Conservation (phyloP, 2,888 invertebrate genomes). For the Eueremaeus valkanovi region DNA sequence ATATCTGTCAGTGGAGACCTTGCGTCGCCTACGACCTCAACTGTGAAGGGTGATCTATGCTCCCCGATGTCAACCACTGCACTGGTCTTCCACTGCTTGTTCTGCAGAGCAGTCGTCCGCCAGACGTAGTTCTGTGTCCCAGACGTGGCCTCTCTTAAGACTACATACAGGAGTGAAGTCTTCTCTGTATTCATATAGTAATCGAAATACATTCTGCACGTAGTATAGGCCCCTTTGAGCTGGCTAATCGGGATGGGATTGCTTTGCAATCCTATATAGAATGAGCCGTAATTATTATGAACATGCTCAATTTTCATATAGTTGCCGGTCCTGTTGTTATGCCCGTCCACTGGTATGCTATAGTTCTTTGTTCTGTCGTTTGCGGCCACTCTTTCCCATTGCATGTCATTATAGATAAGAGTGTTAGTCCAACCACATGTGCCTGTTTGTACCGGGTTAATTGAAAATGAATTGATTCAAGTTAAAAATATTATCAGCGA, state of each 20-base stretch:
- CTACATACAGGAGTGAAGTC: neutral
- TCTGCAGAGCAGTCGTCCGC: neutral
- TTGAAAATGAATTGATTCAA: too few relatives aligned
- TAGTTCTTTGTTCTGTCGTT: too few relatives aligned
- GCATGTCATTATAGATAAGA: too few relatives aligned
- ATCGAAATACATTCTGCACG: slow-evolving; percentile 16
- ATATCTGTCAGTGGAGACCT: too few relatives aligned
- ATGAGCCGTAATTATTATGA: neutral
- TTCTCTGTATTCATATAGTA: neutral
- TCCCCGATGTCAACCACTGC: neutral
- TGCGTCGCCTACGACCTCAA: neutral
- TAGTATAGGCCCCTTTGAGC: slow-evolving; percentile 4
- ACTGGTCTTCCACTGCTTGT: neutral
- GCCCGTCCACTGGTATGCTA: neutral
- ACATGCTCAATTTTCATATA: neutral
- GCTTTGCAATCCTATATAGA: neutral
- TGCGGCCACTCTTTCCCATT: too few relatives aligned
- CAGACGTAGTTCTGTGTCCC: neutral
- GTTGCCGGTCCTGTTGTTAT: slow-evolving; percentile 6
- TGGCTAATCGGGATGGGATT: neutral
- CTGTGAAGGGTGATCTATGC: neutral
- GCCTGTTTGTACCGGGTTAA: too few relatives aligned
- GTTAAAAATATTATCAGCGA: too few relatives aligned
- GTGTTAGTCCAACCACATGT: too few relatives aligned
- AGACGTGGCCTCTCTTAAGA: neutral